Percentiles rank a stretch among this genome's conserved stretches.
phyloP scores from a whole-genome alignment of 2,888 invertebrate species.

The Diaphora mendica region DNA sequence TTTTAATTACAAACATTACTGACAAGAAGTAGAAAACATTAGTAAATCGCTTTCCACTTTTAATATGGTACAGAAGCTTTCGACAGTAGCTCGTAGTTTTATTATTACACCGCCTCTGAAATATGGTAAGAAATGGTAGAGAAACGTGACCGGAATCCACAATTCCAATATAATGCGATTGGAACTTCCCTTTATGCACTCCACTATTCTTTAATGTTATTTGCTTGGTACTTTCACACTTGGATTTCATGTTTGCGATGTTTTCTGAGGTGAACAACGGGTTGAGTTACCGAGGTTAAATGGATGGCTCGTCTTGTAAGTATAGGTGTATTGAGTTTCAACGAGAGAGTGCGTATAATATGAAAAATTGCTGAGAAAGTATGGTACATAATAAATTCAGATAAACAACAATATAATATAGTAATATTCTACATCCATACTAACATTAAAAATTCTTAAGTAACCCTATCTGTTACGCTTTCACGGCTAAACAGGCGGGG shows the following conservation, averaged over 20 bases:
- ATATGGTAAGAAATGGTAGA: slow-evolving; percentile 69
- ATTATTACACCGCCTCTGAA: slow-evolving; percentile 71
- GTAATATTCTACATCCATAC: too few relatives aligned
- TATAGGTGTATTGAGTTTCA: not conserved
- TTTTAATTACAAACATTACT: not conserved
- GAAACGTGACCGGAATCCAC: slow-evolving; percentile 68
- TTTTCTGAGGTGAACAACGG: slow-evolving; percentile 11
- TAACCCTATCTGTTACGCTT: too few relatives aligned
- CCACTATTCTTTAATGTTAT: slow-evolving; percentile 49
- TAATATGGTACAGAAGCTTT: slow-evolving; percentile 40
- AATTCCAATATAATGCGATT: slow-evolving; percentile 49
- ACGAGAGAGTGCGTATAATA: not conserved
- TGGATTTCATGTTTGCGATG: slow-evolving; percentile 20
- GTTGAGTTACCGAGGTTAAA: not conserved
- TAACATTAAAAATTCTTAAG: too few relatives aligned
- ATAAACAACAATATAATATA: too few relatives aligned
- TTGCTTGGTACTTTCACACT: slow-evolving; percentile 40
- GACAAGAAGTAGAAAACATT: not conserved
- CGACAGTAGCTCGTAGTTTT: slow-evolving; percentile 55
- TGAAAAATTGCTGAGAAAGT: not conserved
- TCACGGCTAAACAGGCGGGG: too few relatives aligned
- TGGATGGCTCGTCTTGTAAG: not conserved
- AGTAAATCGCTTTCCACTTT: slow-evolving; percentile 37
- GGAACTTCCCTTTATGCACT: slow-evolving; percentile 39
- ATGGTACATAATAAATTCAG: too few relatives aligned